Evolutionary conservation across 2,888 invertebrate genomes (phyloP), one percentile per base, ranked within the genome.

Genomic region (Catocala nupta): DNA sequence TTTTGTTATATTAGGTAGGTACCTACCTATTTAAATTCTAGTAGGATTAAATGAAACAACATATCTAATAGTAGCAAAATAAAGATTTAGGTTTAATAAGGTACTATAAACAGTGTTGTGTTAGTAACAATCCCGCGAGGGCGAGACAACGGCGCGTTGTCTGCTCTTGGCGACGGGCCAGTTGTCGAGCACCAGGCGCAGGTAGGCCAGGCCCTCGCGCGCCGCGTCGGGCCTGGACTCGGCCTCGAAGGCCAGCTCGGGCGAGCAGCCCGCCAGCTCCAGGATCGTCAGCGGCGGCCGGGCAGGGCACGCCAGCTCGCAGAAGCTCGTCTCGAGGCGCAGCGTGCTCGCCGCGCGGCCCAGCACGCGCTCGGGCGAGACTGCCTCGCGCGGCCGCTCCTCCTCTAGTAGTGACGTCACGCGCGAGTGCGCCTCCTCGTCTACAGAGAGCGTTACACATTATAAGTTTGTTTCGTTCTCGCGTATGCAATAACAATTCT

Each of bases 181-280:
- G 12, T 45, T 45, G 45, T 6, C 42, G n/a, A 85, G 82, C 70
- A 76, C 80, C 59, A 79, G 81, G 42, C 71, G 77, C 71, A 88
- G 61, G 82, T 86, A 85, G 62, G 67, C 69, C 59, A 84, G 58
- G 51, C 87, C 86, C 62, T 71, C 65, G 63, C 33, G 63, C 57
- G 82, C 81, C 73, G 84, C 83, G 66, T 36, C 77, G 68, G 45
- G 65, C 64, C 70, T 61, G 59, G 42, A 55, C 54, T 4, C 34
- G 36, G 66, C 81, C 25, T 77, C 68, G 71, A 77, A 76, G 34
- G 66, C 59, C 12, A 80, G 86, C 77, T 74, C 76, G 64, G 76
- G 71, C 75, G 72, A 44, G 59, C 62, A 44, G 54, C 77, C 75
- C 65, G 60, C 9, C 75, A 88, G 78, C 69, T 75, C 56, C 67